Percentiles rank a stretch among this genome's conserved stretches.
phyloP scores from a whole-genome alignment of 2,113 vertebrate genomes.

The Hippocampus mohnikei region DNA sequence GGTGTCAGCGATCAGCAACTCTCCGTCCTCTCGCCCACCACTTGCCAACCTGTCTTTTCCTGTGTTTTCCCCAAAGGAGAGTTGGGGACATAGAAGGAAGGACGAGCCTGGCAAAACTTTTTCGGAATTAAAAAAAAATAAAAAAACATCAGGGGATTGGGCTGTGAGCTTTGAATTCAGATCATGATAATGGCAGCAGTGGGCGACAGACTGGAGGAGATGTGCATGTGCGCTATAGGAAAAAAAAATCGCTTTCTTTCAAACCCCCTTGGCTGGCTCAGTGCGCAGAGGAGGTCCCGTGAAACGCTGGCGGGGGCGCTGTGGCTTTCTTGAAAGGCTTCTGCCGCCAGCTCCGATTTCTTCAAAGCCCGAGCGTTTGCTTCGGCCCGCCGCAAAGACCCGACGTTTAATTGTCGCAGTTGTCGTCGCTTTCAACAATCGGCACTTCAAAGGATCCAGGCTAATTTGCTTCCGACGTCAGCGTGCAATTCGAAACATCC shows the following conservation, averaged over 20 bases:
- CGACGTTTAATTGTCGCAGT: background rate
- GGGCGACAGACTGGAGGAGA: conserved; percentile 33
- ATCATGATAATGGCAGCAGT: conserved; percentile 59
- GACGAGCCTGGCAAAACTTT: conserved; percentile 53
- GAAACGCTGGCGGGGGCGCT: conserved; percentile 37
- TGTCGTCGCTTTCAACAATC: background rate
- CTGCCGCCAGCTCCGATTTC: conserved; percentile 23
- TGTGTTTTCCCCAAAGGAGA: conserved; percentile 41
- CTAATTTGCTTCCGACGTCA: background rate
- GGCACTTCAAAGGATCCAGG: background rate
- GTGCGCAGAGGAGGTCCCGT: conserved; percentile 44
- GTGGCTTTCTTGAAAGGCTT: conserved; percentile 39
- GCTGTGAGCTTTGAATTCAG: conserved; percentile 52
- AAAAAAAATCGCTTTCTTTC: conserved; percentile 47
- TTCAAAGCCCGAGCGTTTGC: conserved; percentile 22
- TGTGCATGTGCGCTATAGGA: conserved; percentile 41
- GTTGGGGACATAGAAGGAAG: conserved; percentile 47
- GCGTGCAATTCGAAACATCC: background rate
- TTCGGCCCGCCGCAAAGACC: background rate
- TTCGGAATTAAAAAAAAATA: conserved; percentile 15
- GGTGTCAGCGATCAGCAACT: conserved; percentile 60
- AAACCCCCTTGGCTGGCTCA: conserved; percentile 35
- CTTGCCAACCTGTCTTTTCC: conserved; percentile 9
- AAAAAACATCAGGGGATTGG: conserved; percentile 40
- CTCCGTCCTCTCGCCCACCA: background rate